Evolutionary conservation across 2,888 invertebrate species (phyloP), one percentile per base, ranked within the genome.

Genomic region (Miltochrista miniata): DNA sequence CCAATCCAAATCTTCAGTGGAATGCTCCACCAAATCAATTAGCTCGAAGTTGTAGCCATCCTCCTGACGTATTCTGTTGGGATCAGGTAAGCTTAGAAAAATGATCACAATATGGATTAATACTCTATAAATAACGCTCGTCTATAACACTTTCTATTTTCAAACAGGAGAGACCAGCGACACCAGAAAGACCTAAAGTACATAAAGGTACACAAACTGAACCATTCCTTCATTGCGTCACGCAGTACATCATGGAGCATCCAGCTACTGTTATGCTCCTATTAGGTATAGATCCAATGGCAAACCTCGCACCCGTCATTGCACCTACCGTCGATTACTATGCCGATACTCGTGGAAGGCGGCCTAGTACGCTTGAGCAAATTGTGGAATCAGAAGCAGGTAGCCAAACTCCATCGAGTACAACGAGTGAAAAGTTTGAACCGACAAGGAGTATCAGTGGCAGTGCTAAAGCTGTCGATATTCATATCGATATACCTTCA

Each of bases 1-100:
- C 96, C 54, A 96, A 96, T 77, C 96, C 96, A 4, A 96, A 95
- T 75, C 92, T 96, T 34, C 94, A 95, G 59, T 93, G 83, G 87
- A 93, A 85, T 64, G 89, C 89, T 45, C 92, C 81, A 4, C 87
- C 87, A 2, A 93, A 92, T 56, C 85, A 93, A 56, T 91, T 97
- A 45, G 96, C 96, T 1, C 93, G 96, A 52, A 95, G 96, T 76
- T 95, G 95, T 50, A 97, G 96, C 1, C 96, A 97, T 85, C 96
- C 96, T 0, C 96, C 96, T 0, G 96, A 96, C 71, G 96, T 96
- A 59, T 95, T 96, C 82, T 95, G 95, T 68, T 95, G 96, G 93
- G 95, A 95, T 69, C 93, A 92, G 77, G 91, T 90, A 67, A 51
- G 39, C 33, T 37, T 10, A 29, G 12, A 36, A n/a, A 33, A 31